Evolutionary conservation across 2,888 invertebrate genomes (phyloP).

Genomic region (Tanytarsus gracilentus): DNA sequence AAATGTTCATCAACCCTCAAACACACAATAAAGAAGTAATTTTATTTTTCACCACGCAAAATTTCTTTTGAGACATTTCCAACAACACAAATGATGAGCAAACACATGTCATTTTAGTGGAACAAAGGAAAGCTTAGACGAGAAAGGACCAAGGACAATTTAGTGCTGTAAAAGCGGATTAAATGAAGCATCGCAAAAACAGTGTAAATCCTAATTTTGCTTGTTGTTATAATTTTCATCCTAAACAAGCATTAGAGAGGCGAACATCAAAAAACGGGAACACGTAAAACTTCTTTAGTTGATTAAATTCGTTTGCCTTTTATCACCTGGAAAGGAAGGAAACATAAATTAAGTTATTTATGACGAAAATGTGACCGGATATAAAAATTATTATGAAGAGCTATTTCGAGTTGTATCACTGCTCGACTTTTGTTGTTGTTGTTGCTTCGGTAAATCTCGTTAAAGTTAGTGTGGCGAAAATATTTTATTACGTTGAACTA

Average conservation of each 20-base stretch:
- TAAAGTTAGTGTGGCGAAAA: too few relatives aligned
- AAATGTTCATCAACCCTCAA: too few relatives aligned
- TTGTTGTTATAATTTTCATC: not conserved
- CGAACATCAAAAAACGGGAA: not conserved
- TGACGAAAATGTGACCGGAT: slow-evolving; percentile 19
- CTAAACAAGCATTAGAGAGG: slow-evolving; percentile 4
- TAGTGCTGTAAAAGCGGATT: not conserved
- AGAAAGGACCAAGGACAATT: not conserved
- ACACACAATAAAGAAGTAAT: too few relatives aligned
- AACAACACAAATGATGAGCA: too few relatives aligned
- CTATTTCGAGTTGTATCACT: not conserved
- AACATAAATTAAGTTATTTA: slow-evolving; percentile 25
- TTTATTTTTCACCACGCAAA: too few relatives aligned
- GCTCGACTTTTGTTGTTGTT: not conserved
- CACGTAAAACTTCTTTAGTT: slow-evolving; percentile 5
- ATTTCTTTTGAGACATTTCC: too few relatives aligned
- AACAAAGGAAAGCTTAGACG: not conserved
- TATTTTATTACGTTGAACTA: too few relatives aligned
- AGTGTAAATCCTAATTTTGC: slow-evolving; percentile 13
- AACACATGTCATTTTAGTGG: too few relatives aligned
- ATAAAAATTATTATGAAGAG: slow-evolving; percentile 20
- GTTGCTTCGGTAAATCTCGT: too few relatives aligned
- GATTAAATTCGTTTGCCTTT: slow-evolving; percentile 6
- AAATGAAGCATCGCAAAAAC: not conserved
- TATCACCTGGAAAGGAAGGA: slow-evolving; percentile 19